These are phyloP conservation scores for Oedothorax gibbosus DNA, from an alignment of 1,140 invertebrate genomes.

Conservation along the genomic window DNA sequence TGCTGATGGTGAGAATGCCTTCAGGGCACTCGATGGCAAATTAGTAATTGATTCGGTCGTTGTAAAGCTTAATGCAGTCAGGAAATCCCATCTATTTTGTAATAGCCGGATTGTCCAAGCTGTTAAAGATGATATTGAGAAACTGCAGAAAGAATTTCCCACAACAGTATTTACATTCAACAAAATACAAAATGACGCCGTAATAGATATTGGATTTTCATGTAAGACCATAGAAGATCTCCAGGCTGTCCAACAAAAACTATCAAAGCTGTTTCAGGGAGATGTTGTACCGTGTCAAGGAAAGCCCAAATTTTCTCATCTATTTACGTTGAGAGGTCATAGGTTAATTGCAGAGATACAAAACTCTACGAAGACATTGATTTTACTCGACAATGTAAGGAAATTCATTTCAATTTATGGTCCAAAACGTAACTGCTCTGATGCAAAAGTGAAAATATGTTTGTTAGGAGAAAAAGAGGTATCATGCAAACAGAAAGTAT, in stretches of 20 bases:
- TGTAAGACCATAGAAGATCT: constrained; percentile 18
- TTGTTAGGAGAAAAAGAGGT: not conserved
- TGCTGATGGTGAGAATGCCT: constrained; percentile 36
- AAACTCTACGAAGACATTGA: constrained; percentile 8
- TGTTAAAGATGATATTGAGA: not conserved
- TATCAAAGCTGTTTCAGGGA: constrained; percentile 14
- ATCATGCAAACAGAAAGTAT: not conserved
- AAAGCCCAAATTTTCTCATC: not conserved
- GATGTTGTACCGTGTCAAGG: not conserved
- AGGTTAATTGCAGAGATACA: not conserved
- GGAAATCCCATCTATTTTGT: constrained; percentile 20
- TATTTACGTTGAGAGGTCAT: constrained; percentile 7
- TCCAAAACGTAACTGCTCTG: not conserved
- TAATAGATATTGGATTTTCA: not conserved
- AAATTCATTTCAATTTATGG: constrained; percentile 44
- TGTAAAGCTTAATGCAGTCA: not conserved
- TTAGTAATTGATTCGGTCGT: not conserved
- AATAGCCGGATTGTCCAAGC: not conserved
- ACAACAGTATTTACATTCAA: not conserved
- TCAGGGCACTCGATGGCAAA: not conserved
- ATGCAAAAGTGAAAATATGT: constrained; percentile 26
- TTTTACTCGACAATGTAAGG: not conserved
- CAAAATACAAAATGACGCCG: not conserved
- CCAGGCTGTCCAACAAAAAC: not conserved
- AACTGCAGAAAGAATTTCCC: not conserved